These are phyloP conservation scores for Epiblema foenella DNA, from an alignment of 2,888 invertebrate species.

Conservation along the genomic window DNA sequence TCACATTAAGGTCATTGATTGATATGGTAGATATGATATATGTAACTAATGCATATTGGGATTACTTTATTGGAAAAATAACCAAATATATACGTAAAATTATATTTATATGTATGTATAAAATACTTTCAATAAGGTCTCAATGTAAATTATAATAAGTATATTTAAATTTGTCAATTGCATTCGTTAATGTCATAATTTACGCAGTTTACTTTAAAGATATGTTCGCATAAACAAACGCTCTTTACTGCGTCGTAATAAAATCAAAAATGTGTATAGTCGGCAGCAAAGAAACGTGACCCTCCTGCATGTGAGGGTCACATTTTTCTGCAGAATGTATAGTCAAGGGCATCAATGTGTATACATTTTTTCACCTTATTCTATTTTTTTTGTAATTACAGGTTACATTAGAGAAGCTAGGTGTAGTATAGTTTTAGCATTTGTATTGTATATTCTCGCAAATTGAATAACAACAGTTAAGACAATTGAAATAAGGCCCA, in stretches of 20 bases:
- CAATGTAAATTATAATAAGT: conserved; percentile 1
- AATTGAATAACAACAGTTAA: too few relatives aligned
- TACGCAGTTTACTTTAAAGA: not conserved
- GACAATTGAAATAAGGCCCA: too few relatives aligned
- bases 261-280: not conserved
- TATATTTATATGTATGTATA: not conserved
- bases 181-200: not conserved
- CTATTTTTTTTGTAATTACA: too few relatives aligned
- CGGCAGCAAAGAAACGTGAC: too few relatives aligned
- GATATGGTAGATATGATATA: not conserved
- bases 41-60: conserved; percentile 29
- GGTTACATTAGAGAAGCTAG: too few relatives aligned
- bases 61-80: conserved; percentile 5
- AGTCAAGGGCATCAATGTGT: too few relatives aligned
- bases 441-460: too few relatives aligned
- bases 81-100: conserved; percentile 34
- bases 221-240: not conserved
- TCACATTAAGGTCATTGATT: not conserved
- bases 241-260: not conserved
- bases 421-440: too few relatives aligned
- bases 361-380: too few relatives aligned
- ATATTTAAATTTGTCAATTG: not conserved
- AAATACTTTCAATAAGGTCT: not conserved
- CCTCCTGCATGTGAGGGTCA: too few relatives aligned
- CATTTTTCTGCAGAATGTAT: too few relatives aligned